Evolutionary conservation across 1,140 invertebrate species (phyloP), one percentile per base, ranked within the genome.

Genomic region (Alviniconcha marisindica): DNA sequence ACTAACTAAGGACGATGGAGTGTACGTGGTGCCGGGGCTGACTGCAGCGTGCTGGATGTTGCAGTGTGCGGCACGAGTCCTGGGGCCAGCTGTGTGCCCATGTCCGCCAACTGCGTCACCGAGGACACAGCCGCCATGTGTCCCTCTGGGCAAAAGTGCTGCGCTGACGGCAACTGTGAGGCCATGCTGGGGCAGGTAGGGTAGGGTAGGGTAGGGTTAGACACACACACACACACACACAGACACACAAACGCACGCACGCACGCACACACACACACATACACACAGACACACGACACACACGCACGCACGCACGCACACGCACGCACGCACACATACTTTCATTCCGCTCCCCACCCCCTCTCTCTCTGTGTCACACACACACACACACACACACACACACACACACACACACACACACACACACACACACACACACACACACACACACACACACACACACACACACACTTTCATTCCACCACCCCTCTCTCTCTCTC

Each of bases 271-370:
- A 60, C 56, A 60, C 56, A 60, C 56, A n/a, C 56, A 60, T n/a
- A 60, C 56, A 60, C 56, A 60, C 56, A 60, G 15, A 60, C 56
- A 60, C 56, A 60, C 56, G 28, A 60, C 56, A 60, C 56, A 60
- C 56, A 60, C 56, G 21, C 56, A 60, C 56, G 28, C 56, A n/a
- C 56, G 28, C 56, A 60, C 56, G 28, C 56, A 60, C 56, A 60
- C 56, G 28, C 56, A 60, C 56, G 28, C 56, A 60, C 56, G 28
- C 56, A 60, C 56, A 60, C 56, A 60, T n/a, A 60, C 56, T 4
- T n/a, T 24, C 54, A 21, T n/a, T 24, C 54, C 54, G 21, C 21
- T n/a, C 18, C 48, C 7, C 48, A 51, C 48, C 7, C 48, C 7
- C 48, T 12, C 48, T 12, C 48, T 12, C 48, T 12, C 48, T 12